Evolutionary conservation across 2,797 vertebrate genomes (phyloP), one percentile per base, ranked within the genome.

Genomic region (Sebastes nivosus): DNA sequence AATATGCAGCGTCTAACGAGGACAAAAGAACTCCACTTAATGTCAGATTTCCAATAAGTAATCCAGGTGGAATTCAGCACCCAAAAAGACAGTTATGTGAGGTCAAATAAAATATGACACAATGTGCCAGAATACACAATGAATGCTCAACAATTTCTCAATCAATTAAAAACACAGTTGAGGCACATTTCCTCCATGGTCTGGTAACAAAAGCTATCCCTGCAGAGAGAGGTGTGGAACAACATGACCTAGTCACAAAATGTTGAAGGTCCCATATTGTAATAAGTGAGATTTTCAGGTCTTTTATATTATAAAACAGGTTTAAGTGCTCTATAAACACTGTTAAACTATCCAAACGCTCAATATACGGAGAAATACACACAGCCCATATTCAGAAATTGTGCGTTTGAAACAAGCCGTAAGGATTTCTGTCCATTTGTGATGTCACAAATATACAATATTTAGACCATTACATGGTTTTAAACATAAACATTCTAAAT

Each of bases 61-160:
- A 66, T 69, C 63, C 42, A 3, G 18, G 20, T 42, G 82, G 71
- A 84, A 83, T 69, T 69, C 66, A 68, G 64, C 46, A 6, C n/a
- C n/a, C 7, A 38, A 12, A 54, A 36, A 38, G 32, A 65, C 25
- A 38, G 55, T 46, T 73, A n/a, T 70, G 60, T 70, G 72, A 81
- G 65, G 65, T 83, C 61, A 52, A 59, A 64, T 14, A 38, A 32
- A 30, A 61, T 22, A 32, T 4, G 52, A 64, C 57, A 42, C 10
- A 22, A 58, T 18, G 22, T 8, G 54, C 50, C 61, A 52, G 36
- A 66, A 57, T 5, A 9, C 42, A 46, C 14, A 2, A 54, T 4
- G 50, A 52, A 52, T n/a, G 38, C 20, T 66, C 32, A 52, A 50
- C 22, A 7, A 22, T 13, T 22, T 65, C 58, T 63, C 6, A 14